A percentile compares a stretch with the other conserved stretches of the same genome.
These are phyloP conservation scores for Lethocerus indicus DNA, from an alignment of 1,140 invertebrate species.

Conservation along the genomic window DNA sequence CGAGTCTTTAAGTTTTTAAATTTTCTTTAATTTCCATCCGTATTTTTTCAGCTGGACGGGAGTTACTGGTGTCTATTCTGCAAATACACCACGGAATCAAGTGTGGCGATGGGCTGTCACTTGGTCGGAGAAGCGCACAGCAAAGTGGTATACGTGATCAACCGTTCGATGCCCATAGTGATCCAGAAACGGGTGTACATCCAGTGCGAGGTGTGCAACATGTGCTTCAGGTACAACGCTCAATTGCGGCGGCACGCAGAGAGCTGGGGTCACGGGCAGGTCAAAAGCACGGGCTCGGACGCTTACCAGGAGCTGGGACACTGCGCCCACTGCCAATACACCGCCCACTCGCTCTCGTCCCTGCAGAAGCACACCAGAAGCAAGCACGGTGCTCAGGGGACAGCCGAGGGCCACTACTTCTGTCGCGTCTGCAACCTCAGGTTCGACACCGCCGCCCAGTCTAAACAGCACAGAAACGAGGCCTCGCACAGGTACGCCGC, in stretches of 20 bases:
- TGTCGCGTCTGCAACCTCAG: slow-evolving; percentile 23
- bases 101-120: slow-evolving; percentile 48
- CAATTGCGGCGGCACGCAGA: slow-evolving; percentile 44
- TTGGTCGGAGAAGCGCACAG: slow-evolving; percentile 44
- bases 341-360: slow-evolving; percentile 20
- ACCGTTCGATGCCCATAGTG: slow-evolving; percentile 60
- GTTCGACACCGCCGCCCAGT: slow-evolving; percentile 39
- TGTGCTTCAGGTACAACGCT: slow-evolving; percentile 47
- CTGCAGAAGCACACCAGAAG: slow-evolving; percentile 39
- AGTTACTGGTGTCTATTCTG: slow-evolving; percentile 59
- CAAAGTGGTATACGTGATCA: slow-evolving; percentile 51
- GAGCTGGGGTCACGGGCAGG: slow-evolving; percentile 29
- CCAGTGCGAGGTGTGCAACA: slow-evolving; percentile 38
- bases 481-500: slow-evolving; percentile 22
- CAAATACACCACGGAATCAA: slow-evolving; percentile 45
- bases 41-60: slow-evolving; percentile 24
- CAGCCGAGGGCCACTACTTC: slow-evolving; percentile 20
- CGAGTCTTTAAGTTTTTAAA: too few relatives aligned
- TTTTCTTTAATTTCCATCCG: slow-evolving; percentile 12
- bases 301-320: slow-evolving; percentile 40
- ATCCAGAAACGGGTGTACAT: slow-evolving; percentile 39
- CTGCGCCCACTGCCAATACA: slow-evolving; percentile 25
- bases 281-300: slow-evolving; percentile 33
- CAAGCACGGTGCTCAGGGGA: too few relatives aligned
- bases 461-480: slow-evolving; percentile 42